phyloP scores from a whole-genome alignment of 2,888 invertebrate genomes.

The Pimpla rufipes region DNA sequence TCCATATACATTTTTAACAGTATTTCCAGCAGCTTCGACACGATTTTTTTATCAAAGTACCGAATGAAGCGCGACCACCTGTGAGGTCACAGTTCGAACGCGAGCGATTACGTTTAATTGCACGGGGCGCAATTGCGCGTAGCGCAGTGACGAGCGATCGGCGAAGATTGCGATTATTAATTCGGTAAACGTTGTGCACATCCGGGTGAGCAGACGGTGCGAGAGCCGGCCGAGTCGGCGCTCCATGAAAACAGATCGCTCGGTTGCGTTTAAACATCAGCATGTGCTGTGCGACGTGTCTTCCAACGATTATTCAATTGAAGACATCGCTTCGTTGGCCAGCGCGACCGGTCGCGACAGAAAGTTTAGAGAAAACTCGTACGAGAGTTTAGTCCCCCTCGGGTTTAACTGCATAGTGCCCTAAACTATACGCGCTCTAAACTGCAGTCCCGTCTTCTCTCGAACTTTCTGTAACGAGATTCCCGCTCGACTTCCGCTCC shows the following conservation, averaged over 20 bases:
- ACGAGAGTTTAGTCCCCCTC: neutral
- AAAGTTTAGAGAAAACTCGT: slow-evolving; percentile 50
- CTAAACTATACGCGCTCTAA: neutral
- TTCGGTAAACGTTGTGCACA: slow-evolving; percentile 40
- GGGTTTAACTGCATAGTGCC: neutral
- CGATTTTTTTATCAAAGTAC: too few relatives aligned
- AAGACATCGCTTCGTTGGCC: slow-evolving; percentile 60
- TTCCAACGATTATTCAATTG: slow-evolving; percentile 79
- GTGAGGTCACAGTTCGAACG: slow-evolving; percentile 50
- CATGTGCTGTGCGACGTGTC: slow-evolving; percentile 41
- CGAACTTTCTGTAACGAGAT: slow-evolving; percentile 14
- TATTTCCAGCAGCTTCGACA: too few relatives aligned
- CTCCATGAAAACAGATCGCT: slow-evolving; percentile 75
- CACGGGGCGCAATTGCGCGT: slow-evolving; percentile 58
- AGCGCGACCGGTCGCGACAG: slow-evolving; percentile 33
- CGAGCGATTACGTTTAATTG: slow-evolving; percentile 3
- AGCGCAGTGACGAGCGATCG: slow-evolving; percentile 20
- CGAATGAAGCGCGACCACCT: neutral
- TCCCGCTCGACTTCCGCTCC: neutral
- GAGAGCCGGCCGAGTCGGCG: neutral
- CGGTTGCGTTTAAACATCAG: slow-evolving; percentile 70
- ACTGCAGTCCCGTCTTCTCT: neutral
- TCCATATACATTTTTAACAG: too few relatives aligned
- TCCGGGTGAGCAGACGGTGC: slow-evolving; percentile 34
- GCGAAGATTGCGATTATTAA: slow-evolving; percentile 39